A percentile compares a stretch with the other conserved stretches of the same genome.
Evolutionary conservation across 2,113 vertebrate species (phyloP).

Genomic region (Hucho hucho): DNA sequence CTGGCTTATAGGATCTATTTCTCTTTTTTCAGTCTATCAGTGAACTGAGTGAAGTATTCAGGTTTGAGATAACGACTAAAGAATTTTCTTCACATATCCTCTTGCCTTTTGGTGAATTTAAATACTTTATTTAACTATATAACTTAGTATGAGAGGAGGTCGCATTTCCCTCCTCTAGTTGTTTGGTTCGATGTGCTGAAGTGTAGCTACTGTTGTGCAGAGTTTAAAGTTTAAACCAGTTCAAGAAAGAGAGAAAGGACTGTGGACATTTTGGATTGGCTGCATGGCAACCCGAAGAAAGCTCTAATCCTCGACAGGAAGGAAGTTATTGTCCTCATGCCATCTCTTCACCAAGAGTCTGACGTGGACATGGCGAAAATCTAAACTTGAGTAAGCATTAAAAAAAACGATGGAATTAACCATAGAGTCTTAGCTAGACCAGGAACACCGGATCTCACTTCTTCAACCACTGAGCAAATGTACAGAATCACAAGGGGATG

Average conservation of each 20-base stretch:
- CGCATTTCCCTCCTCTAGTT: not conserved
- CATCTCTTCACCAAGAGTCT: not conserved
- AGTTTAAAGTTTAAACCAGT: conserved; percentile 7
- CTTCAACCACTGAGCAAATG: not conserved
- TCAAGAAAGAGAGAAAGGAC: conserved; percentile 5
- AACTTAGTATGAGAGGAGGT: conserved; percentile 1
- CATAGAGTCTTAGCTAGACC: not conserved
- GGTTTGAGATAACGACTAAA: not conserved
- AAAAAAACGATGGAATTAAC: not conserved
- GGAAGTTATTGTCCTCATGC: conserved; percentile 37
- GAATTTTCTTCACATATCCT: not conserved
- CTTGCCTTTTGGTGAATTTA: not conserved
- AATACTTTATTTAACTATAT: not conserved
- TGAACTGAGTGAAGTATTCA: not conserved
- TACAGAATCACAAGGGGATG: not conserved
- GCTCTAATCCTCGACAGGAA: conserved; percentile 41
- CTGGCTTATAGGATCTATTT: not conserved
- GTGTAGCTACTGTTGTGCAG: not conserved
- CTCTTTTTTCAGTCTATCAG: not conserved
- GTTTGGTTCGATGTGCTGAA: not conserved
- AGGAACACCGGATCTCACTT: not conserved
- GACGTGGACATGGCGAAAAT: not conserved
- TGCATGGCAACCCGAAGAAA: conserved; percentile 44
- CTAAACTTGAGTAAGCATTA: not conserved
- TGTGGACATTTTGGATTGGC: conserved; percentile 46